Evolutionary conservation across 2,888 invertebrate species (phyloP).

Genomic region (Ectemnius continuus): DNA sequence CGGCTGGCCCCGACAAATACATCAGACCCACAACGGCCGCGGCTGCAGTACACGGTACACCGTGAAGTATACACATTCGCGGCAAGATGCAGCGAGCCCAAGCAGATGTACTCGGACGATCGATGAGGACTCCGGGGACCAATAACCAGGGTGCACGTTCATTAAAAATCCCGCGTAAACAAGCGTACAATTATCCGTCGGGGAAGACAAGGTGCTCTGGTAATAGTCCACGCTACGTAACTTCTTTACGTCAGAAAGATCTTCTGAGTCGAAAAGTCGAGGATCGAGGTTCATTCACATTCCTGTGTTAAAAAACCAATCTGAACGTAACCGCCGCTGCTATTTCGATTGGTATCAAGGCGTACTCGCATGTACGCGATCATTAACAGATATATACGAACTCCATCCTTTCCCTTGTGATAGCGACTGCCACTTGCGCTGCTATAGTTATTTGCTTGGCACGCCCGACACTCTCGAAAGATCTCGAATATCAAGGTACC

Average conservation of each 20-base stretch:
- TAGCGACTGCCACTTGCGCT: too few relatives aligned
- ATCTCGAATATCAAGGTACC: too few relatives aligned
- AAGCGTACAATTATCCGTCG: conserved; percentile 28
- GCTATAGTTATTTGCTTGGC: too few relatives aligned
- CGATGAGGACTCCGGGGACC: conserved; percentile 37
- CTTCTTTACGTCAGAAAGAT: conserved; percentile 51
- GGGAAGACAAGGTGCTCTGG: conserved; percentile 31
- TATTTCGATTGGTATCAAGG: too few relatives aligned
- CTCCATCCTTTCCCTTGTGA: too few relatives aligned
- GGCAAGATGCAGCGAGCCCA: conserved; percentile 40
- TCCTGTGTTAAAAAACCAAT: conserved; percentile 65
- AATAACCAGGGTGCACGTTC: conserved; percentile 37
- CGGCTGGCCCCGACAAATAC: conserved; percentile 43
- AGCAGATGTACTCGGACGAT: conserved; percentile 41
- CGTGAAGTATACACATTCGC: conserved; percentile 59
- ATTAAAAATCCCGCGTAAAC: conserved; percentile 42
- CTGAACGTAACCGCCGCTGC: conserved; percentile 9
- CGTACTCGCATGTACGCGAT: too few relatives aligned
- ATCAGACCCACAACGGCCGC: conserved; percentile 55
- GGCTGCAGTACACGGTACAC: conserved; percentile 39
- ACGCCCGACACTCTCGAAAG: too few relatives aligned
- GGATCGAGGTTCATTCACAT: conserved; percentile 66
- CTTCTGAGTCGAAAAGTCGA: conserved; percentile 60
- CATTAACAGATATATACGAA: too few relatives aligned
- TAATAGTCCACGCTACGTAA: conserved; percentile 45